Evolutionary conservation across 37 sponge, comb jelly and placozoan genomes (phyloP).

Genomic region (Spongilla lacustris): DNA sequence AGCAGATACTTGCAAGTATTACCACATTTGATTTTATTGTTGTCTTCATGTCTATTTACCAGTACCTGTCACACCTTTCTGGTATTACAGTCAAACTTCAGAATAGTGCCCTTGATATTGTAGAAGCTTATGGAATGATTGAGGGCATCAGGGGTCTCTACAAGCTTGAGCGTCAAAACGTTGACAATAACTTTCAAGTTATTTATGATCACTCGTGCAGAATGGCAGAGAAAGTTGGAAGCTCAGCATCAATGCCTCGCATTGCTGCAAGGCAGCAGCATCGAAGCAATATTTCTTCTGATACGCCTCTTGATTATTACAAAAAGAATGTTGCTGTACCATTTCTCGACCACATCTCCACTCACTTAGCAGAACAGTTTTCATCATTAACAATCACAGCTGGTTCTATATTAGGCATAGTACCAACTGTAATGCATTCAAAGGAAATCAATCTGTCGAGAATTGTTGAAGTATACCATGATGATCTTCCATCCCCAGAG

Average conservation of each 20-base stretch:
- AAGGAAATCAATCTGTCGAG: neutral
- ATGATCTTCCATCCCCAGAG: slow-evolving; percentile 3
- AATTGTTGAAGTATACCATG: neutral
- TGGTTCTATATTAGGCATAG: neutral
- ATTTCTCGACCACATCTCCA: slow-evolving; percentile 35
- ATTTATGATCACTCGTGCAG: slow-evolving; percentile 25
- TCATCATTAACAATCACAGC: slow-evolving; percentile 10
- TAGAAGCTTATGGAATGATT: slow-evolving; percentile 46
- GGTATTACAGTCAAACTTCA: slow-evolving; percentile 61
- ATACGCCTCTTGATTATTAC: slow-evolving; percentile 33
- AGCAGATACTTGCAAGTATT: slow-evolving; percentile 30
- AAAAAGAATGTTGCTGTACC: slow-evolving; percentile 31
- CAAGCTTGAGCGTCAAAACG: slow-evolving; percentile 18
- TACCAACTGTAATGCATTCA: neutral
- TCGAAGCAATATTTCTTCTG: slow-evolving; percentile 32
- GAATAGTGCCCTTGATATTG: slow-evolving; percentile 41
- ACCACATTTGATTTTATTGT: slow-evolving; percentile 44
- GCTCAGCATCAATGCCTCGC: slow-evolving; percentile 25
- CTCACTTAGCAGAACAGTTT: slow-evolving; percentile 7
- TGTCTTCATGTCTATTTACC: neutral
- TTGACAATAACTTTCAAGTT: slow-evolving; percentile 30
- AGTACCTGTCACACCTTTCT: slow-evolving; percentile 19
- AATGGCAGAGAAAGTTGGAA: slow-evolving; percentile 37
- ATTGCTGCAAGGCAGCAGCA: slow-evolving; percentile 43
- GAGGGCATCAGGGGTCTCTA: slow-evolving; percentile 8